Percentiles rank a stretch among this genome's conserved stretches.
These are phyloP conservation scores for Orthonevra nobilis DNA, from an alignment of 2,888 invertebrate species.

Conservation along the genomic window DNA sequence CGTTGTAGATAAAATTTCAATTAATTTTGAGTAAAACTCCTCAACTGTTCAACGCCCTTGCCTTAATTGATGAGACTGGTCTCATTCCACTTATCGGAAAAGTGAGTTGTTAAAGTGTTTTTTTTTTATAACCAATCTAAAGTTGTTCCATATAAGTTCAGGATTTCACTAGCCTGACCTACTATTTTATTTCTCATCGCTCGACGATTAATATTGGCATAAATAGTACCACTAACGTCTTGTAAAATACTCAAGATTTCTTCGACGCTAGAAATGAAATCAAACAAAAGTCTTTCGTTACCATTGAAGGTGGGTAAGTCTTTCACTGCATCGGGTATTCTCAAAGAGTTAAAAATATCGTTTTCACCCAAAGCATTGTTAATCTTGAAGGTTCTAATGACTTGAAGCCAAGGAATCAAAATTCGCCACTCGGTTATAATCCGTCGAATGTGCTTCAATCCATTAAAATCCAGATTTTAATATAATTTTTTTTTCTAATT, in stretches of 20 bases:
- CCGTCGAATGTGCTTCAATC: not conserved
- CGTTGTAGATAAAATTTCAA: slow-evolving; percentile 52
- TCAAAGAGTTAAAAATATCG: not conserved
- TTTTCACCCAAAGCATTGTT: not conserved
- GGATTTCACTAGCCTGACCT: slow-evolving; percentile 61
- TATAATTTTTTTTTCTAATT: too few relatives aligned
- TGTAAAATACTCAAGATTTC: too few relatives aligned
- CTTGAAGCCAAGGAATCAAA: not conserved
- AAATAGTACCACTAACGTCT: too few relatives aligned
- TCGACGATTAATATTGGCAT: too few relatives aligned
- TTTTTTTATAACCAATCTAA: slow-evolving; percentile 49
- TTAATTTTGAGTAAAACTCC: slow-evolving; percentile 31
- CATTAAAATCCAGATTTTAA: too few relatives aligned
- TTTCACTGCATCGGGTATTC: not conserved
- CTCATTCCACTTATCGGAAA: slow-evolving; percentile 36
- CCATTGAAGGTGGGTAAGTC: not conserved
- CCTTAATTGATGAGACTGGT: slow-evolving; percentile 43
- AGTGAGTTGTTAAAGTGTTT: slow-evolving; percentile 53
- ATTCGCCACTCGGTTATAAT: too few relatives aligned
- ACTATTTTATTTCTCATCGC: not conserved
- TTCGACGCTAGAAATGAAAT: not conserved
- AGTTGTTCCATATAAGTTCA: slow-evolving; percentile 58
- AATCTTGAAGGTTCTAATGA: not conserved
- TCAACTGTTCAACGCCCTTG: slow-evolving; percentile 24
- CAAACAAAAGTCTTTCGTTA: not conserved